Evolutionary conservation across 2,797 vertebrate genomes (phyloP), one percentile per base, ranked within the genome.

Genomic region (Liasis olivaceus): DNA sequence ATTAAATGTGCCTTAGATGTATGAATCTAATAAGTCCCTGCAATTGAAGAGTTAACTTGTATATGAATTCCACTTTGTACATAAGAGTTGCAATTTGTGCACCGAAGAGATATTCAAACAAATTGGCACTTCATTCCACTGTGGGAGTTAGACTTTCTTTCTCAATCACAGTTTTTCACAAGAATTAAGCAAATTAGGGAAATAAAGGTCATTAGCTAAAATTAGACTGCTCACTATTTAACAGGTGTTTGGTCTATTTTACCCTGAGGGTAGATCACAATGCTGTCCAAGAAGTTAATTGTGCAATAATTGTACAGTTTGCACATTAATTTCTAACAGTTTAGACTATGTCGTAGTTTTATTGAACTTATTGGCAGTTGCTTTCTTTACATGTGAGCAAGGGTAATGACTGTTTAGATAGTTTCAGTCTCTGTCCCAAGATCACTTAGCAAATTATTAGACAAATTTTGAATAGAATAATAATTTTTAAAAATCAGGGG

Each of bases 171-270:
- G 91, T 90, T 95, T 96, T 96, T 92, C 93, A 89, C 89, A 94
- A 93, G 24, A 95, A 95, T 85, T 96, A 95, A 96, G 92, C 72
- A 96, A 96, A 96, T 96, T 95, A 96, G 81, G 89, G 85, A 94
- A 95, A 92, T 95, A 95, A 95, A 94, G 92, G 8, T 60, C 42
- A 93, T 95, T 95, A 95, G 77, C 36, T 95, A 95, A 97, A 97
- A 92, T 96, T 96, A 92, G 94, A 94, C 96, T 96, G 95, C 96
- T 94, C 4, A 31, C 92, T 95, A 93, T 94, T 95, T 97, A 97
- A 96, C 96, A 97, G 96, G 95, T 96, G 93, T 95, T 95, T 96
- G 94, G 58, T 95, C 31, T 95, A 95, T 95, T 96, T 96, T 93
- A 95, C 93, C 94, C 93, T 90, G 64, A 95, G 92, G 94, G 92